Base-by-base conservation (phyloP, 1,140 invertebrate genomes). In the Limonius californicus region DNA sequence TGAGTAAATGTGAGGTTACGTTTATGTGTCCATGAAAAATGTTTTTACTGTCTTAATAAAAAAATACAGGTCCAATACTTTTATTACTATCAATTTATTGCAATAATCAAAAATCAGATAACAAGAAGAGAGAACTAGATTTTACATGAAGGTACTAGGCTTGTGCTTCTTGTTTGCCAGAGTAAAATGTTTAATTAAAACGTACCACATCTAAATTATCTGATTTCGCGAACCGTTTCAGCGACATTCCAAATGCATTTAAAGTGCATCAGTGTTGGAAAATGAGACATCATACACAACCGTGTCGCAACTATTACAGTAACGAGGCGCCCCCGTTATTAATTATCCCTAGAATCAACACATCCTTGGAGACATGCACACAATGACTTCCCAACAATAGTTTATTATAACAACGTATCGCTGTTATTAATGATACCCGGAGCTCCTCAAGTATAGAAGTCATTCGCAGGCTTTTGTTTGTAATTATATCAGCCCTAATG, bases 351-450 rank as follows among this genome's bases (percentile, higher is more conserved):
- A 59, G 61, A 59, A 70, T 68, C 67, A 72, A 72, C 69, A 71
- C 67, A 73, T 73, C 70, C 68, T 73, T 70, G 66, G 70, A 72
- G 72, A 73, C 72, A 73, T 68, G 66, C 67, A 64, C 61, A 72
- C 72, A 73, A 73, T 72, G 69, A 72, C 68, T 70, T 54, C 60
- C 54, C 70, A 72, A 73, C 72, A 73, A 73, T 73, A 70, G 62
- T 71, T 73, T 73, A 73, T 73, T 73, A 73, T 73, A 70, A 71
- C 70, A 70, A 67, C 16, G 54, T 72, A 73, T 73, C 70, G 63
- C 61, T 56, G 64, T 73, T 68, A 73, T 73, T 73, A 73, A 73
- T 73, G 72, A 71, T 67, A 57, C 57, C 19, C 19, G 39, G 56
- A 32, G 57, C 27, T 15, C 14, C 58, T 59, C 65, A 67, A 71